Base-by-base conservation (phyloP, 2,888 invertebrate species). In the Hirtodrosophila confusa region DNA sequence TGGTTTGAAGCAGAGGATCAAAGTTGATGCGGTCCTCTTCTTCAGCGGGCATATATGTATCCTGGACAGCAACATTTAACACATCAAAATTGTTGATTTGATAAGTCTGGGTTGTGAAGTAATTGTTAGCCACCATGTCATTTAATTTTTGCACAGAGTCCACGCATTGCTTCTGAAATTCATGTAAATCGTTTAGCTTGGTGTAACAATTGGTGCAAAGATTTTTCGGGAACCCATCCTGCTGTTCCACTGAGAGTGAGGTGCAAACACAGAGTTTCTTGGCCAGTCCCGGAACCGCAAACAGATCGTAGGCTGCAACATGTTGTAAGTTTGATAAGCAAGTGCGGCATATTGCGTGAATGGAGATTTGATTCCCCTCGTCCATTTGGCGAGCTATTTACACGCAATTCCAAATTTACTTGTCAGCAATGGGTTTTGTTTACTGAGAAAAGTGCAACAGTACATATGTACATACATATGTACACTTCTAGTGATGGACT, bases 191-290 rank as follows among this genome's bases (percentile, higher is more conserved):
- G 56, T 86, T 80, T 2, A 90, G 78, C 17, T 83, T 79, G 3
- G 71, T 73, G 51, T 78, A 89, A 49, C 90, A 90, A 33, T 60
- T 68, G 8, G 77, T 72, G 65, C 90, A 90, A 11, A 90, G 78
- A 51, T 80, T 88, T 43, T 83, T 87, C 5, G 90, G 91, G 33
- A 88, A 91, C 4, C 90, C 91, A 67, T 90, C 90, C 54, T 88
- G 82, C 37, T 79, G 85, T 11, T 90, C 90, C 66, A 90, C 89
- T 0, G 80, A 78, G 12, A 91, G 66, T 3, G 90, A 86, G 6
- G 90, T 90, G 60, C 90, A 90, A 43, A 86, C 75, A 60, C 83
- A 80, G 9, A 91, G 62, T 68, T 90, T 91, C 45, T 89, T 88
- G 29, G 84, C 86, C 54, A 90, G 65, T 29, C 89, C 90, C 6